A percentile compares a stretch with the other conserved stretches of the same genome.
These are phyloP conservation scores for Byasa hedistus DNA, from an alignment of 2,888 invertebrate genomes.

Conservation along the genomic window DNA sequence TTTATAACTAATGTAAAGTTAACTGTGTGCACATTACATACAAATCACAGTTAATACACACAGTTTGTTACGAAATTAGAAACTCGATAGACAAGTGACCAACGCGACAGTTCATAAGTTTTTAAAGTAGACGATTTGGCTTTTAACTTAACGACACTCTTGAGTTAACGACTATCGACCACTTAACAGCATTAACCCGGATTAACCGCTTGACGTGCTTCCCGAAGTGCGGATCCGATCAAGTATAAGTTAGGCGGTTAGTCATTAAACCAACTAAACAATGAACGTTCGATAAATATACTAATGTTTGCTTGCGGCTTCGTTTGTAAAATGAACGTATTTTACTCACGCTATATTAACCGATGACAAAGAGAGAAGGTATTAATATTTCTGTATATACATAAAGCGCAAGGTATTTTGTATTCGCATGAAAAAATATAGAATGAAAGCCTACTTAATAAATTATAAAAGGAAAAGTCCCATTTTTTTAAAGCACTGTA, in stretches of 20 bases:
- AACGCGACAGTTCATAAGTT: constrained; percentile 22
- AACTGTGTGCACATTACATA: too few relatives aligned
- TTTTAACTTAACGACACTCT: constrained; percentile 18
- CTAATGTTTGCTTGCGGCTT: neutral
- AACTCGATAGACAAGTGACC: constrained; percentile 6
- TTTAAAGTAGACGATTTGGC: constrained; percentile 23
- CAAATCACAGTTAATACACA: neutral
- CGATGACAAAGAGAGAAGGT: neutral
- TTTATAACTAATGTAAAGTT: too few relatives aligned
- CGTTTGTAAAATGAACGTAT: neutral
- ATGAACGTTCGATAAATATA: constrained; percentile 1
- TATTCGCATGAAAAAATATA: too few relatives aligned
- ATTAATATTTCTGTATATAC: too few relatives aligned
- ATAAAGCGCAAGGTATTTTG: too few relatives aligned
- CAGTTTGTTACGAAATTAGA: constrained; percentile 2
- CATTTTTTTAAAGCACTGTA: too few relatives aligned
- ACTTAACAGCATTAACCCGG: constrained; percentile 23
- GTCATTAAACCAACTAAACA: constrained; percentile 2
- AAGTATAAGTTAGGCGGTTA: constrained; percentile 13
- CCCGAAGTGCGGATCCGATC: constrained; percentile 17
- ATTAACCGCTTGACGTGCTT: constrained; percentile 19
- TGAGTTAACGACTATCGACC: constrained; percentile 24
- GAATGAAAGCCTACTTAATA: too few relatives aligned
- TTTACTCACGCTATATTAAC: neutral
- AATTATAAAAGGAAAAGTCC: too few relatives aligned